Evolutionary conservation across 2,113 vertebrate species (phyloP), one percentile per base, ranked within the genome.

Genomic region (Misgurnus mizolepis): DNA sequence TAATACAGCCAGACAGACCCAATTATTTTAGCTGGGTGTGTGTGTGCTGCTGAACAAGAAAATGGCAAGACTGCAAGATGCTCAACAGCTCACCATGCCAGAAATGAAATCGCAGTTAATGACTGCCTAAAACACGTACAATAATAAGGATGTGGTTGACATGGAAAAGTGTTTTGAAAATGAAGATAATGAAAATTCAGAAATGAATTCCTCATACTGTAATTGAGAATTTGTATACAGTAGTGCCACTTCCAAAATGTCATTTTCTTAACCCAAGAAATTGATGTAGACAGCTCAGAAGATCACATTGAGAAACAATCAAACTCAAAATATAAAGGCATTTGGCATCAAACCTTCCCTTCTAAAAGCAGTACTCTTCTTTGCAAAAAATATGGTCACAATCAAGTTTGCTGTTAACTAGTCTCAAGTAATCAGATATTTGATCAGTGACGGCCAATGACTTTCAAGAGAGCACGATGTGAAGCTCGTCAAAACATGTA

Each of bases 1-100:
- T 78, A 43, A 50, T 60, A 53, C 60, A 74, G 79, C 65, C 76
- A 81, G 67, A 81, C 40, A 75, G 58, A 71, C 60, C 61, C 45
- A 81, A 81, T 67, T 83, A 70, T 67, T 80, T 81, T 55, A 73
- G 47, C 68, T 47, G 9, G 1, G 17, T 8, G 18, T 53, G 49
- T 65, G 56, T 73, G 60, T 43, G 49, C 14, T 41, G 39, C 34
- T 11, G 66, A 64, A 75, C 34, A 55, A 14, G 47, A 64, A 34
- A 78, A 78, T 49, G 62, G 45, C 66, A 47, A 40, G 55, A 56
- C 55, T 60, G 68, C 55, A 73, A 75, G 58, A 75, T 62, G 58
- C 72, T 75, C 41, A 73, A 55, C 55, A 62, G 58, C 72, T 62
- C 58, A 64, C 58, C 45, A 64, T 64, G 58, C 58, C 58, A 75